Percentiles rank a stretch among this genome's conserved stretches.
Conservation (phyloP, 2,113 vertebrate genomes). For the Lagenorhynchus albirostris region DNA sequence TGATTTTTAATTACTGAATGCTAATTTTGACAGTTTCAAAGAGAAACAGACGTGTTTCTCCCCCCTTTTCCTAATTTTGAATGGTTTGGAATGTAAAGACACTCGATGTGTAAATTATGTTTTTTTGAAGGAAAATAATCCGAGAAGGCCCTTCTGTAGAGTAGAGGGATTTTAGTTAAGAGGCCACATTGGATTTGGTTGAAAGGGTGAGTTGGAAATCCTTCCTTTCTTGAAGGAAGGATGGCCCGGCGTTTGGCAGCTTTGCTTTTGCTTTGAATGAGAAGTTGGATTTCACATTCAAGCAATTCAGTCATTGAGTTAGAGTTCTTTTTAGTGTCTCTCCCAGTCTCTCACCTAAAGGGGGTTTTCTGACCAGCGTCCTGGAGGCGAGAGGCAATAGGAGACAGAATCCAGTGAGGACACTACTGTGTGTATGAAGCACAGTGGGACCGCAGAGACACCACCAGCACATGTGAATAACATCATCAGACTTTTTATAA, state of each 20-base stretch:
- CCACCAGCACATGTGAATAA: neutral
- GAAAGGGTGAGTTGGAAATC: neutral
- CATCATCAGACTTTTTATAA: neutral
- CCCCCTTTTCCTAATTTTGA: conserved; percentile 74
- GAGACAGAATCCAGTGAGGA: neutral
- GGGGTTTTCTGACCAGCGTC: neutral
- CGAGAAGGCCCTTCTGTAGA: neutral
- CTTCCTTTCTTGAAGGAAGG: neutral
- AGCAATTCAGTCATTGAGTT: neutral
- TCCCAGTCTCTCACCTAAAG: neutral
- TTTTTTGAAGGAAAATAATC: conserved; percentile 50
- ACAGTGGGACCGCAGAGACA: neutral
- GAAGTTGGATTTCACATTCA: neutral
- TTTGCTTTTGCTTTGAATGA: neutral
- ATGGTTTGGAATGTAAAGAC: conserved; percentile 78
- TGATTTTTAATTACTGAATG: conserved; percentile 93
- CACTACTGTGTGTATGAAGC: rapidly evolving
- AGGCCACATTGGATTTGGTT: neutral
- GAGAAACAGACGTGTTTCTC: conserved; percentile 85
- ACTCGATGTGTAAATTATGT: conserved; percentile 69
- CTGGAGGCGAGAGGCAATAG: neutral
- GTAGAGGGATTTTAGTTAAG: neutral
- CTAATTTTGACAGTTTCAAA: conserved; percentile 91
- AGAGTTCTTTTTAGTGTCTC: neutral
- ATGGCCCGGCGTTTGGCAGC: neutral